Evolutionary conservation across 2,797 vertebrate genomes (phyloP), one percentile per base, ranked within the genome.

Genomic region (Siniperca obscura): DNA sequence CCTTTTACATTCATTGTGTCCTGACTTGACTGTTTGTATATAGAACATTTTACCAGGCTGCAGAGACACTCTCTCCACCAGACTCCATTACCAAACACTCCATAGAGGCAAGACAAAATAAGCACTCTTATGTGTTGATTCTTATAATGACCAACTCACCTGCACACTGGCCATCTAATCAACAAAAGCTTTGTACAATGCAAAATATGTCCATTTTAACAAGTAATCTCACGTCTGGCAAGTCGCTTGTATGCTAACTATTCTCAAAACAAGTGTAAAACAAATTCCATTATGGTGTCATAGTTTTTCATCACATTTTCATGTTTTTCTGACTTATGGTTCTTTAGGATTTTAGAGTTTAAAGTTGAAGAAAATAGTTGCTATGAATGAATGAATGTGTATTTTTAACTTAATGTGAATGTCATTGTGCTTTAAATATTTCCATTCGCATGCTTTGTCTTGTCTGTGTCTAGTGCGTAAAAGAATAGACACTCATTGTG

Each of bases 41-140:
- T 93, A 93, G 93, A 94, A 85, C 81, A 81, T 87, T 93, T 90
- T 83, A 83, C 86, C 89, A 93, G 89, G 83, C 81, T 78, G 86
- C 92, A 89, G 89, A 90, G 90, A 93, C 87, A 83, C 73, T 82
- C 66, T 52, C 76, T 68, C 76, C 89, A 75, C 68, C 87, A 81
- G 89, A 92, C 86, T 83, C 53, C 82, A 83, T 90, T 90, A 84
- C 82, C 82, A 93, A 91, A 93, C 79, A 79, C 86, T 88, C 86
- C 83, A 80, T 62, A 83, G 91, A 95, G 94, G 93, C 94, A 95
- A 94, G 92, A 73, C 78, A 74, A 89, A 78, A 61, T 67, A 76
- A 46, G 73, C 74, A 84, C 44, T 72, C 36, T 19, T 40, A 34
- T 57, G 13, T 84, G 75, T 66, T 65, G 59, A 81, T 68, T 69